phyloP scores from a whole-genome alignment of 2,797 vertebrate genomes.

The Melopsittacus undulatus region DNA sequence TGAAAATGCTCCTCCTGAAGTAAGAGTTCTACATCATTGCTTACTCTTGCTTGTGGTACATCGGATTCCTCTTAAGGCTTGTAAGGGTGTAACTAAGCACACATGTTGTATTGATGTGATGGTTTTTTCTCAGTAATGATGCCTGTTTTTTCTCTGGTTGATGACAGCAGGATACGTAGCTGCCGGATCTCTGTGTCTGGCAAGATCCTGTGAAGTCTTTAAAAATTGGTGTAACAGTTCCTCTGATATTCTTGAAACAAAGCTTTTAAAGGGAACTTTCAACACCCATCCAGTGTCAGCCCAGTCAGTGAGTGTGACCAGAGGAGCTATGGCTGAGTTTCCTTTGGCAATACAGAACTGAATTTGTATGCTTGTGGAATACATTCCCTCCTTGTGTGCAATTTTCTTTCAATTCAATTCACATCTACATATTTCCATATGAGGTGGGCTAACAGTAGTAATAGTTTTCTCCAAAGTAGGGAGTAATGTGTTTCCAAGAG shows the following conservation, averaged over 20 bases:
- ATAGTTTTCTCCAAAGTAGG: neutral
- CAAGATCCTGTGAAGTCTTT: neutral
- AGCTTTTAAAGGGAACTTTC: neutral
- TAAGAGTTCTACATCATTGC: neutral
- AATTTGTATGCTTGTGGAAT: neutral
- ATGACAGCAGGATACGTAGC: neutral
- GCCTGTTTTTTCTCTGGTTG: neutral
- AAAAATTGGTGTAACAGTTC: neutral
- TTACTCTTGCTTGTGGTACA: neutral
- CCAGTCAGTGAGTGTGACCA: neutral
- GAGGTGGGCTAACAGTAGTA: neutral
- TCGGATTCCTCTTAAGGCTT: neutral
- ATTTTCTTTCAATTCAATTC: neutral
- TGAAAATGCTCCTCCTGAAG: neutral
- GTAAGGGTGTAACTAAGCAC: neutral
- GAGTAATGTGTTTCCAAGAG: neutral
- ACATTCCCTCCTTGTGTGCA: neutral
- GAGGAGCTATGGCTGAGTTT: neutral
- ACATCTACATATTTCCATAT: fast-evolving
- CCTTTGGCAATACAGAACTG: neutral
- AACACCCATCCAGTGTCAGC: neutral
- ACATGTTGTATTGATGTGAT: neutral
- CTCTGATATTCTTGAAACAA: neutral
- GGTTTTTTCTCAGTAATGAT: neutral
- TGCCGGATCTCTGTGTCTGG: neutral